Conservation (phyloP, 2,113 vertebrate species). For the Rhipidura dahli region DNA sequence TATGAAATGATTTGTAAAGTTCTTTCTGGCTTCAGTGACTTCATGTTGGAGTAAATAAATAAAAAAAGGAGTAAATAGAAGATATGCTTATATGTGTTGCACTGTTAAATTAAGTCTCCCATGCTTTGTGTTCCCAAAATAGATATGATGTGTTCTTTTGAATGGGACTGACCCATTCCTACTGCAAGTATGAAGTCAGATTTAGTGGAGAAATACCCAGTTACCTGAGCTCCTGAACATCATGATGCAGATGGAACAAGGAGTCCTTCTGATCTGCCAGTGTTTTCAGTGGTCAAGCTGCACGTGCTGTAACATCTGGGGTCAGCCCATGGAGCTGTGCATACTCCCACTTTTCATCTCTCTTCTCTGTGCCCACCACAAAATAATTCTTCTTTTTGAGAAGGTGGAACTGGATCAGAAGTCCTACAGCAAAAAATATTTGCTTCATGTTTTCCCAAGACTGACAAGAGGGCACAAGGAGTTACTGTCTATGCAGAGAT, state of each 20-base stretch:
- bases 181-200: not conserved
- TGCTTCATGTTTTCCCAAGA: not conserved
- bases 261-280: not conserved
- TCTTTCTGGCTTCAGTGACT: not conserved
- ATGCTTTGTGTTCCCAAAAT: not conserved
- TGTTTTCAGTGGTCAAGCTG: not conserved
- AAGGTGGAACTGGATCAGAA: not conserved
- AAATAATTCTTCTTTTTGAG: not conserved
- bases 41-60: not conserved
- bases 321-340: not conserved
- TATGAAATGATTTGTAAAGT: not conserved
- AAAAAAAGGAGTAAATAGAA: not conserved
- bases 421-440: not conserved
- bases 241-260: not conserved
- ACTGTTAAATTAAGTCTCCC: not conserved
- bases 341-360: not conserved
- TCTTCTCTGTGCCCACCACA: not conserved
- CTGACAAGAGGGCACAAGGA: not conserved
- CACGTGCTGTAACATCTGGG: not conserved
- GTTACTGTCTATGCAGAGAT: not conserved
- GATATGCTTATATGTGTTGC: not conserved
- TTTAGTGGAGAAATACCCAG: not conserved
- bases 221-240: rapidly evolving
- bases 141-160: not conserved
- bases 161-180: not conserved